A percentile compares a stretch with the other conserved stretches of the same genome.
phyloP scores from a whole-genome alignment of 1,140 invertebrate genomes.

The Drosophila littoralis region DNA sequence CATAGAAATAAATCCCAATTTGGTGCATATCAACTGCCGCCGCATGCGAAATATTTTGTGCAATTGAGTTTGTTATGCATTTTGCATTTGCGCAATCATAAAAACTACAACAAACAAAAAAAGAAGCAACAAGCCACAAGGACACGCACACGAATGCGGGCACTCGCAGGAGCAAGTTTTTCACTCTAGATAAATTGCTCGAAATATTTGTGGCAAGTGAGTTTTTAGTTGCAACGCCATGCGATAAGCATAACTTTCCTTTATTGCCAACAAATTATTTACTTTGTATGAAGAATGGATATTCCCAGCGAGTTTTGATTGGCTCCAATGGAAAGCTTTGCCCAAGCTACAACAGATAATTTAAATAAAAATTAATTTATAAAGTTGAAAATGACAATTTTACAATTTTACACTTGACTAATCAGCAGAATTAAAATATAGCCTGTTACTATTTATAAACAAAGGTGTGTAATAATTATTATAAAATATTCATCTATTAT shows the following conservation, averaged over 20 bases:
- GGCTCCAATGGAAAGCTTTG: conserved; percentile 28
- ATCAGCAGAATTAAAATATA: background rate
- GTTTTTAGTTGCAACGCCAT: conserved; percentile 53
- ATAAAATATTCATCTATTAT: too few species aligned
- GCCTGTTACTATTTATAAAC: too few species aligned
- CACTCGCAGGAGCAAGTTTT: conserved; percentile 68
- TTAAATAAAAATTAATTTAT: background rate
- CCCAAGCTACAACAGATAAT: background rate
- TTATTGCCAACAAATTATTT: conserved; percentile 73
- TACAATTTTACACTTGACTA: background rate
- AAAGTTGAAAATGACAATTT: background rate
- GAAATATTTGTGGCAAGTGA: conserved; percentile 51
- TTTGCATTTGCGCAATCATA: conserved; percentile 78
- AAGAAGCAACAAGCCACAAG: conserved; percentile 34
- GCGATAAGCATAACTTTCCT: conserved; percentile 70
- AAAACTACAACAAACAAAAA: conserved; percentile 27
- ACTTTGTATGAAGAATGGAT: conserved; percentile 31
- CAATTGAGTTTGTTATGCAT: conserved; percentile 81
- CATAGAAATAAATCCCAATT: conserved; percentile 76
- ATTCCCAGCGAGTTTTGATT: conserved; percentile 42
- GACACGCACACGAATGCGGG: conserved; percentile 42
- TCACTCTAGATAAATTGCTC: conserved; percentile 45
- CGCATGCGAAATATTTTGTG: conserved; percentile 70
- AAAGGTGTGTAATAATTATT: too few species aligned
- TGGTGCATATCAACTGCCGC: conserved; percentile 49